phyloP scores from a whole-genome alignment of 2,888 invertebrate genomes.

The Merodon equestris region DNA sequence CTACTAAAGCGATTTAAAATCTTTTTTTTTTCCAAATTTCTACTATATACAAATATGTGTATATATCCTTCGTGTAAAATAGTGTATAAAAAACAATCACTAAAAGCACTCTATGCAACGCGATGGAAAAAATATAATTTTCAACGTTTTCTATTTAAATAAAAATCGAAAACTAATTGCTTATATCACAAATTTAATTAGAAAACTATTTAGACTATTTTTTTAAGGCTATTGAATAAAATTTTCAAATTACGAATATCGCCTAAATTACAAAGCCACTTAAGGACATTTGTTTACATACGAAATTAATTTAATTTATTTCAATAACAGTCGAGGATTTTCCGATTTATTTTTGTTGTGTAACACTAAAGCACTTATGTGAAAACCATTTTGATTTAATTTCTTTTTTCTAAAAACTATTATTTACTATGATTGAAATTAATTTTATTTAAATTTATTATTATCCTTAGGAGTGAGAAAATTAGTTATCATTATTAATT shows the following conservation, averaged over 20 bases:
- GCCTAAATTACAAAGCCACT: slow-evolving; percentile 58
- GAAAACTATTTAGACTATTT: slow-evolving; percentile 43
- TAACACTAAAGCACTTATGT: slow-evolving; percentile 68
- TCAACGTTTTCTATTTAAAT: slow-evolving; percentile 21
- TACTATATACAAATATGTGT: slow-evolving; percentile 15
- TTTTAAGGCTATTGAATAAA: slow-evolving; percentile 37
- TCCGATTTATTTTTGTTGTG: slow-evolving; percentile 50
- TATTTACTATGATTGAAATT: slow-evolving; percentile 14
- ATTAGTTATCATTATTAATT: slow-evolving; percentile 25
- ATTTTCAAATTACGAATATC: slow-evolving; percentile 26
- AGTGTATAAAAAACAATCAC: slow-evolving; percentile 33
- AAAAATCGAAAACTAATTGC: slow-evolving; percentile 38
- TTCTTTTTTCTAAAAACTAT: too few species aligned
- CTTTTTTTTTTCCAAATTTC: not conserved
- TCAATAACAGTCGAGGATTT: slow-evolving; percentile 16
- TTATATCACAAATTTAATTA: slow-evolving; percentile 55
- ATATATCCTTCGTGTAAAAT: too few species aligned
- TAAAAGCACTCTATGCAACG: slow-evolving; percentile 52
- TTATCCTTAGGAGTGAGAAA: slow-evolving; percentile 38
- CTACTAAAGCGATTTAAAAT: too few species aligned
- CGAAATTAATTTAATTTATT: slow-evolving; percentile 43
- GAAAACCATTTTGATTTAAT: slow-evolving; percentile 64
- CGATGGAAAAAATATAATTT: slow-evolving; percentile 21
- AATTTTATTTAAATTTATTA: slow-evolving; percentile 24
- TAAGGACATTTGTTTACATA: slow-evolving; percentile 34